Conservation (phyloP, 2,113 vertebrate genomes). For the Zosterops hypoxanthus region DNA sequence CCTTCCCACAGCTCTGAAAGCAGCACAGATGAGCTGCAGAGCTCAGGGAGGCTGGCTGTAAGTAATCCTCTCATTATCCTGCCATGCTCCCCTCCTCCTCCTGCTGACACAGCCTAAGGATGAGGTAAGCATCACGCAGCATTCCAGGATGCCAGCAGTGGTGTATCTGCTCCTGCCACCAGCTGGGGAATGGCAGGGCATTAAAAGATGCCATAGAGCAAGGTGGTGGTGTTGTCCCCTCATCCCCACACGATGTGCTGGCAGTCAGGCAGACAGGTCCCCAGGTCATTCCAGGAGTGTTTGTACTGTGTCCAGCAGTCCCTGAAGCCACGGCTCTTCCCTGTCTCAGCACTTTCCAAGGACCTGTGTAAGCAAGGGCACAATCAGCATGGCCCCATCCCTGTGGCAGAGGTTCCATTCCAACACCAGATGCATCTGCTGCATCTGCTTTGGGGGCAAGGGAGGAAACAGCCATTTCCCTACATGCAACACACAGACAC, state of each 20-base stretch:
- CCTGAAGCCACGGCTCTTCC: background rate
- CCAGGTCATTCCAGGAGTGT: background rate
- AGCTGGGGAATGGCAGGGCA: rapidly evolving
- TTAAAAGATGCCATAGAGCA: background rate
- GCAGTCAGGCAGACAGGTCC: rapidly evolving
- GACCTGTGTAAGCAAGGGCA: rapidly evolving
- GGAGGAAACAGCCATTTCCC: background rate
- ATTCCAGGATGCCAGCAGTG: background rate
- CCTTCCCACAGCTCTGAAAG: background rate
- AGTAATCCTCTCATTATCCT: slow-evolving; percentile 29
- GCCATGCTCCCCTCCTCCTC: background rate
- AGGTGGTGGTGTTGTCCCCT: background rate
- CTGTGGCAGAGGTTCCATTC: background rate
- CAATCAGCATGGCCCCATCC: rapidly evolving
- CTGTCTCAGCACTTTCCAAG: background rate
- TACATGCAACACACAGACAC: background rate
- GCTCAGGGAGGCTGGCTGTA: background rate
- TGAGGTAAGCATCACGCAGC: background rate
- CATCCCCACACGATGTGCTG: rapidly evolving
- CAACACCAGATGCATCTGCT: rapidly evolving
- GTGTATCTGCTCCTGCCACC: background rate
- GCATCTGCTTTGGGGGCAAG: background rate
- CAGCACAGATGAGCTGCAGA: background rate
- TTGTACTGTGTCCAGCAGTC: background rate
- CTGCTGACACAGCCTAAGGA: background rate